These are phyloP conservation scores for Phortica magna DNA, from an alignment of 2,888 invertebrate genomes.

Conservation along the genomic window DNA sequence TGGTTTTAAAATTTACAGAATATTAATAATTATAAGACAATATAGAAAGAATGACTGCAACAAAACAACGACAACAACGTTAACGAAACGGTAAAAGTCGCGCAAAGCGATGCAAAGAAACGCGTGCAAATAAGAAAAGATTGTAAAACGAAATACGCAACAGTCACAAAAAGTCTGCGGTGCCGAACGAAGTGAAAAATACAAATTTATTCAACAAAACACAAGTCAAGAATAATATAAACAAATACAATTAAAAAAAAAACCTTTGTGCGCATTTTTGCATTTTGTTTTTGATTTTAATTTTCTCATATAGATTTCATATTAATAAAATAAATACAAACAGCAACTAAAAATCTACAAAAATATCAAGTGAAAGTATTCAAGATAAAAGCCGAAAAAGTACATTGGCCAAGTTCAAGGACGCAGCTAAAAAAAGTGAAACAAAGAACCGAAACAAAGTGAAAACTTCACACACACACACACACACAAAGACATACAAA, in stretches of 20 bases:
- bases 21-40: neutral
- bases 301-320: slow-evolving; percentile 14
- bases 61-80: slow-evolving; percentile 21
- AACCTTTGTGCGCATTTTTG: slow-evolving; percentile 25
- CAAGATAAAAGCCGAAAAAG: slow-evolving; percentile 42
- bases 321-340: slow-evolving; percentile 28
- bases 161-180: neutral
- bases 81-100: slow-evolving; percentile 26
- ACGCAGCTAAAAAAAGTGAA: slow-evolving; percentile 45
- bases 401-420: slow-evolving; percentile 71
- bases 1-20: neutral
- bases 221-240: neutral
- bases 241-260: slow-evolving; percentile 30
- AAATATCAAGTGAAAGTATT: slow-evolving; percentile 22
- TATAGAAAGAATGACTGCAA: slow-evolving; percentile 53
- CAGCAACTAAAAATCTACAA: slow-evolving; percentile 18
- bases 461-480: neutral
- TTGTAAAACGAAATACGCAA: slow-evolving; percentile 26
- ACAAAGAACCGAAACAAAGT: neutral
- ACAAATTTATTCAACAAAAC: neutral
- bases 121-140: slow-evolving; percentile 37
- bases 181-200: neutral
- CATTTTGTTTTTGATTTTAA: neutral
- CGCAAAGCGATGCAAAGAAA: slow-evolving; percentile 38
- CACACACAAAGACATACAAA: neutral